Evolutionary conservation across 2,113 vertebrate genomes (phyloP), one percentile per base, ranked within the genome.

Genomic region (Baryphthengus martii): DNA sequence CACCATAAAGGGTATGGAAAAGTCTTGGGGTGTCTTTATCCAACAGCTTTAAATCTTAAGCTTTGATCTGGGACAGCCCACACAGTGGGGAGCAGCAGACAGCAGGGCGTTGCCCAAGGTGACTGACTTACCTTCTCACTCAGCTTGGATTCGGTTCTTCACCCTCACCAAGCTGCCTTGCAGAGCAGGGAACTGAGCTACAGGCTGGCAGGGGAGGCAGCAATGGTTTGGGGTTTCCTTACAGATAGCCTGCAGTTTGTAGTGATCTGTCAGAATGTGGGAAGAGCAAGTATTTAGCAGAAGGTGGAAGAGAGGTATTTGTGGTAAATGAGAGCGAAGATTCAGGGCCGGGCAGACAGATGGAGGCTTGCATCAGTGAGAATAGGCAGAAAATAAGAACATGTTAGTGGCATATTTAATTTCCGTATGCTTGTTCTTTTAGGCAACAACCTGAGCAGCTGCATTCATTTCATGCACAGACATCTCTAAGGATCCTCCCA

Each of bases 401-500:
- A 80, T 80, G 78, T 76, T 76, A 83, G 59, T 23, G 33, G 59
- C 59, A 37, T 56, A 71, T 77, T 90, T 95, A 84, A 92, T 93
- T 80, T 93, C 78, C 21, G 2, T 74, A 62, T 80, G 71, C 82
- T 90, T 85, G 70, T 72, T 89, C 90, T 95, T 91, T 70, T 71
- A 80, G 82, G 79, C 72, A 93, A 88, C 72, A 88, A 94, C 80
- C 76, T 75, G 56, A 96, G 79, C 82, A 95, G 62, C 68, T 93
- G 85, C 79, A 95, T 95, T 88, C 63, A 88, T 83, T 93, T 88
- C 75, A 88, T 58, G 88, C 78, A 55, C 50, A 90, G 72, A 63
- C 63, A 74, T 94, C 79, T 96, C 73, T 61, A 68, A 95, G 82
- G 82, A 96, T 94, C 79, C 61, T 91, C 88, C 95, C 68, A 49